Conservation (phyloP, 2,797 vertebrate genomes). For the Sciaenops ocellatus region DNA sequence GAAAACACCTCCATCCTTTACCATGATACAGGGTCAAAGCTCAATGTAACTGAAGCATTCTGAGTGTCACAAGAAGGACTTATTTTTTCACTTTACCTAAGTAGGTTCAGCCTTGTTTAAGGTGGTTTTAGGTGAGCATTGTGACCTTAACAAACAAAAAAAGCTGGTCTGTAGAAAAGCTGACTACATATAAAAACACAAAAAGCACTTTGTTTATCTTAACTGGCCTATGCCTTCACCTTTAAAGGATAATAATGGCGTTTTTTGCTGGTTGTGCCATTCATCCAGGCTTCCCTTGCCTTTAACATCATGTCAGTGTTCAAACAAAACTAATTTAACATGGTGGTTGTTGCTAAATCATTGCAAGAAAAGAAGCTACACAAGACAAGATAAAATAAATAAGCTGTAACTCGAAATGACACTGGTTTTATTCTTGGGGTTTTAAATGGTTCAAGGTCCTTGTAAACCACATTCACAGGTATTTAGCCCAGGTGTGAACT, state of each 20-base stretch:
- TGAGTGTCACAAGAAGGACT: not conserved
- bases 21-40: conserved; percentile 33
- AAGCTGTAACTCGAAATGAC: conserved; percentile 55
- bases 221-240: conserved; percentile 45
- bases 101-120: conserved; percentile 13
- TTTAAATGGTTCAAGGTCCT: conserved; percentile 17
- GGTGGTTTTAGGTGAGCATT: conserved; percentile 1
- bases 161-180: conserved; percentile 9
- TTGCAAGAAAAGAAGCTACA: conserved; percentile 8
- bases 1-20: conserved; percentile 23
- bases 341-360: conserved; percentile 5
- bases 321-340: not conserved
- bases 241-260: conserved; percentile 27
- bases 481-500: conserved; percentile 21
- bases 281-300: conserved; percentile 32
- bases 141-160: conserved; percentile 24
- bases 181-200: conserved; percentile 15
- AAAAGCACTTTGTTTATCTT: conserved; percentile 63
- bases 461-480: conserved; percentile 32
- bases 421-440: conserved; percentile 51
- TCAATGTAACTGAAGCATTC: conserved; percentile 1
- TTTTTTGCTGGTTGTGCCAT: conserved; percentile 46
- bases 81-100: conserved; percentile 13
- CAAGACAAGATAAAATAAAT: conserved; percentile 42
- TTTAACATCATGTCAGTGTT: conserved; percentile 26